Evolutionary conservation across 2,113 vertebrate genomes (phyloP).

Genomic region (Stigmatopora argus): DNA sequence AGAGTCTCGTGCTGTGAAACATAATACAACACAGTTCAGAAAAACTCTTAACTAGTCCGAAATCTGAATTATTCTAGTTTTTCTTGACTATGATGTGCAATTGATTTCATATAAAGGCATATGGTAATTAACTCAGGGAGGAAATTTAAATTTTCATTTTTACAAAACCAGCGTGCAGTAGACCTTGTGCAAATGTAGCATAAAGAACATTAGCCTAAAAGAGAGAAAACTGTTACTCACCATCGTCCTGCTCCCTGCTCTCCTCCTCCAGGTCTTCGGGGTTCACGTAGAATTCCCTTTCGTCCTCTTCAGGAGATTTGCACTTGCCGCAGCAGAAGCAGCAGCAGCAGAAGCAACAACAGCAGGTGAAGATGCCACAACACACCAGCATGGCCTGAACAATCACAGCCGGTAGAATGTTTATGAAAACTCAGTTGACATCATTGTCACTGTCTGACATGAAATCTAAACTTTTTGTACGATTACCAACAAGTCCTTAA

Average conservation of each 20-base stretch:
- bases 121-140: neutral
- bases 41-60: neutral
- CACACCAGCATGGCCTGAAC: constrained; percentile 70
- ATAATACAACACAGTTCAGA: constrained; percentile 30
- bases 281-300: constrained; percentile 54
- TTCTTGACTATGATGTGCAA: neutral
- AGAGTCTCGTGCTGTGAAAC: constrained; percentile 43
- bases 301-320: constrained; percentile 52
- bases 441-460: no score
- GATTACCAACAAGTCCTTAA: no score
- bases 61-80: neutral
- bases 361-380: constrained; percentile 70
- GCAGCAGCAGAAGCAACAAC: constrained; percentile 82
- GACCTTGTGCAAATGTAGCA: neutral
- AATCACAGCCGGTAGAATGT: neutral
- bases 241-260: constrained; percentile 59
- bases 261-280: constrained; percentile 73
- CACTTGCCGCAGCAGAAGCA: constrained; percentile 83
- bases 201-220: neutral
- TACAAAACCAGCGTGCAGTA: neutral
- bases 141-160: neutral
- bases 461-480: no score
- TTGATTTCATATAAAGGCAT: neutral
- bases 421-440: no score
- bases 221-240: constrained; percentile 24